Evolutionary conservation across 2,797 vertebrate genomes (phyloP), one percentile per base, ranked within the genome.

Genomic region (Ammospiza maritima): DNA sequence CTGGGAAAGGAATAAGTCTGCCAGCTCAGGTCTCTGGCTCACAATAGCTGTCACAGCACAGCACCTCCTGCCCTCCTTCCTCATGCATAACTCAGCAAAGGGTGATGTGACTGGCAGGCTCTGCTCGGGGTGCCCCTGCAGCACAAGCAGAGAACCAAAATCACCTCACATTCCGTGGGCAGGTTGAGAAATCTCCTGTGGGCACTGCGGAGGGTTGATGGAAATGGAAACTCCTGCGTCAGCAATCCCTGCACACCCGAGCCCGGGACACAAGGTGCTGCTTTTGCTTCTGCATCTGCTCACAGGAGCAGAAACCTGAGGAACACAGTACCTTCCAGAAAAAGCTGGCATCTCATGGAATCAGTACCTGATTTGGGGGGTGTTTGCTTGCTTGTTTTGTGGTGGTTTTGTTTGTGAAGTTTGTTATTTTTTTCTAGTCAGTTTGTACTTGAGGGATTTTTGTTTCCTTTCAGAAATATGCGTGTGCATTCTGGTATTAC

Each of bases 31-130:
- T 95, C 94, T 92, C 93, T 23, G 32, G 95, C 15, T 61, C 77
- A 60, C 76, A 71, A 4, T 58, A 79, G 74, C 86, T 94, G 94
- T 94, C 94, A 80, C 64, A 84, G 91, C 86, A 61, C 47, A 79
- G 6, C 81, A 79, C 89, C 95, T 96, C 92, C 86, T 92, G 92
- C 91, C 92, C 92, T 90, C 79, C 84, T 92, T 85, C 91, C 81
- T 87, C 67, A 21, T 70, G 85, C 65, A 76, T 83, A 94, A 71
- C 93, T 92, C 91, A 89, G 90, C 88, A 50, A 18, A 80, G 80
- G 75, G 8, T n/a, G 92, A 76, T 74, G 85, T 77, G 94, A 85
- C 88, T 85, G 90, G 90, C 95, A 96, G 90, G 18, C 71, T 77
- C 56, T 75, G 78, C 91, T 73, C 21, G 0, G 81, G 60, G 81